Percentiles rank a stretch among this genome's conserved stretches.
Conservation (phyloP, 2,888 invertebrate species). For the Tortricodes alternella region DNA sequence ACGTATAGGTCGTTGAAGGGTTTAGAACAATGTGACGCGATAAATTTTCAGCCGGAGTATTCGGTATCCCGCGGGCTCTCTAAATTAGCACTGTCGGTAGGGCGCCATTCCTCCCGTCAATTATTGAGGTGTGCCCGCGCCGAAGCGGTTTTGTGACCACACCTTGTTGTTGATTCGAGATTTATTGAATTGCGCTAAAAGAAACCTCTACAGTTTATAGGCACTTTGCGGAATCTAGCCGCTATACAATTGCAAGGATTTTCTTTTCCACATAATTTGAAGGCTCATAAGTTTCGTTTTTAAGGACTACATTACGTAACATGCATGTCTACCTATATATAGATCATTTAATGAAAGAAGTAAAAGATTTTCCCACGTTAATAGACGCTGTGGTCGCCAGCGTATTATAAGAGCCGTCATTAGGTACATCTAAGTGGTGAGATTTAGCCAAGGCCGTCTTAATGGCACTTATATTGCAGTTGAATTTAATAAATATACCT, state of each 20-base stretch:
- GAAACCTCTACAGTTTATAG: constrained; percentile 24
- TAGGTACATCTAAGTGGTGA: constrained; percentile 35
- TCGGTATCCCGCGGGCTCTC: constrained; percentile 47
- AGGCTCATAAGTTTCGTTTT: no score
- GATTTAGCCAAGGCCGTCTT: constrained; percentile 38
- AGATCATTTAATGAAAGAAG: no score
- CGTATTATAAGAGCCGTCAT: constrained; percentile 30
- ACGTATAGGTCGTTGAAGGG: constrained; percentile 28
- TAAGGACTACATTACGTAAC: no score
- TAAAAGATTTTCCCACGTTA: no score
- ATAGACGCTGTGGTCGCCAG: constrained; percentile 6
- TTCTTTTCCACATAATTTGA: no score
- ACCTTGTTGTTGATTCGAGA: constrained; percentile 28
- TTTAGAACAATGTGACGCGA: constrained; percentile 55
- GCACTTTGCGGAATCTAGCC: constrained; percentile 1
- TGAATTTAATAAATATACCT: constrained; percentile 44
- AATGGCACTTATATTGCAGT: constrained; percentile 44
- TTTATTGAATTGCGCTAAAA: constrained; percentile 28
- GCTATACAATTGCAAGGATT: no score
- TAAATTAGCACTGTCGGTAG: constrained; percentile 62
- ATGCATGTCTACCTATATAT: no score
- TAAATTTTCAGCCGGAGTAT: constrained; percentile 60
- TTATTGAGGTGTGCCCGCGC: constrained; percentile 28
- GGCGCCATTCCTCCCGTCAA: constrained; percentile 53
- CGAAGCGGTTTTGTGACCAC: constrained; percentile 17